Evolutionary conservation across 1,140 invertebrate species (phyloP).

Genomic region (Dufourea novaeangliae): DNA sequence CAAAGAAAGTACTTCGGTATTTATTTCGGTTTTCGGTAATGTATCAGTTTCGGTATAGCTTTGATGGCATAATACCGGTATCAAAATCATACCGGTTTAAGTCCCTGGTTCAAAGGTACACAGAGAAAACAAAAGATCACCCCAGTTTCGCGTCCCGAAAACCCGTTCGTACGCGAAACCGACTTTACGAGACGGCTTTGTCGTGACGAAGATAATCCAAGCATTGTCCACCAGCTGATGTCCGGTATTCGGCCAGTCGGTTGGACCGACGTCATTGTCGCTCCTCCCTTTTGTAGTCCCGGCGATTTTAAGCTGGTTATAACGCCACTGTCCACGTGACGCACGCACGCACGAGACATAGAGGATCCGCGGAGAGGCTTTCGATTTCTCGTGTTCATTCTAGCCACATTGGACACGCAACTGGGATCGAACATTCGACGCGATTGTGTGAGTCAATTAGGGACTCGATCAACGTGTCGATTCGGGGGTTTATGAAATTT

Average conservation of each 20-base stretch:
- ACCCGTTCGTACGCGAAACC: slow-evolving; percentile 32
- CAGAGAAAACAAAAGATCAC: not conserved
- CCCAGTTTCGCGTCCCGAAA: not conserved
- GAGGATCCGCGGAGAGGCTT: slow-evolving; percentile 19
- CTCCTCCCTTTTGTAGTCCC: slow-evolving; percentile 49
- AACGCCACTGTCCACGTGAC: slow-evolving; percentile 43
- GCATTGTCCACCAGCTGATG: slow-evolving; percentile 58
- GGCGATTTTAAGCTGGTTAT: slow-evolving; percentile 62
- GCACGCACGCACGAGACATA: slow-evolving; percentile 38
- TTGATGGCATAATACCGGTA: no score
- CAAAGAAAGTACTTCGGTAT: no score
- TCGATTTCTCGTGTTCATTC: not conserved
- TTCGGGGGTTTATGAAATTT: not conserved
- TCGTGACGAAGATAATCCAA: slow-evolving; percentile 61
- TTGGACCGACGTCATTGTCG: slow-evolving; percentile 57
- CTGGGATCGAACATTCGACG: slow-evolving; percentile 18
- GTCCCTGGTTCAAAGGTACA: no score
- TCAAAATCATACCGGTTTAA: no score
- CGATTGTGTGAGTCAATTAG: slow-evolving; percentile 32
- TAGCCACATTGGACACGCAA: not conserved
- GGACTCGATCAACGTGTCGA: not conserved
- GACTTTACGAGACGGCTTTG: slow-evolving; percentile 62
- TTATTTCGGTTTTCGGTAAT: no score
- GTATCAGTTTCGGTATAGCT: no score
- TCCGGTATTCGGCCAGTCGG: slow-evolving; percentile 41